Evolutionary conservation across 2,113 vertebrate genomes (phyloP).

Genomic region (Galemys pyrenaicus): DNA sequence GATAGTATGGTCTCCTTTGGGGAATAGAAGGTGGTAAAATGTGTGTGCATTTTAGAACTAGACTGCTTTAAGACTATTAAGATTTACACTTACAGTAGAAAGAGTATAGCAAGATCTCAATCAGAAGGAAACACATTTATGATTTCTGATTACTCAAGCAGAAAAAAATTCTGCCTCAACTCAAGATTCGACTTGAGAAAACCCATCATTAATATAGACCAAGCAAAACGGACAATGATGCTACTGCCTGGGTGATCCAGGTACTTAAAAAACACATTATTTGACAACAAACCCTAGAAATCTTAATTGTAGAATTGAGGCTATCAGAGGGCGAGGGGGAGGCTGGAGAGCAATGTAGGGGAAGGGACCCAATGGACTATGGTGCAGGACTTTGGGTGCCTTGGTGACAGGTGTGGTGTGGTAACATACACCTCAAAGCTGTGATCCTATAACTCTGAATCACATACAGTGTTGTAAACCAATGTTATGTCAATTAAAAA

Average conservation of each 20-base stretch:
- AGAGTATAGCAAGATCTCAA: neutral
- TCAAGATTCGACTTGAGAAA: neutral
- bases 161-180: neutral
- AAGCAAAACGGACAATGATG: neutral
- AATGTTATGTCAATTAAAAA: too few species aligned
- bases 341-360: too few species aligned
- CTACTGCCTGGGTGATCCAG: neutral
- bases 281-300: neutral
- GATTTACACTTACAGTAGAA: neutral
- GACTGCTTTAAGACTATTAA: neutral
- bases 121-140: neutral
- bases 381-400: too few species aligned
- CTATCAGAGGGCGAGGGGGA: too few species aligned
- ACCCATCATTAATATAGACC: neutral
- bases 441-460: too few species aligned
- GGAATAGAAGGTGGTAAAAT: neutral
- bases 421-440: too few species aligned
- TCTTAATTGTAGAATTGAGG: too few species aligned
- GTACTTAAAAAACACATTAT: neutral
- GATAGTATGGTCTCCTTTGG: neutral
- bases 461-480: too few species aligned
- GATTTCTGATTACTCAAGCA: neutral
- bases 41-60: neutral
- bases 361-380: too few species aligned
- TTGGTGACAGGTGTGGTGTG: too few species aligned